These are phyloP conservation scores for Cantharis rufa DNA, from an alignment of 2,888 invertebrate genomes.

Conservation along the genomic window DNA sequence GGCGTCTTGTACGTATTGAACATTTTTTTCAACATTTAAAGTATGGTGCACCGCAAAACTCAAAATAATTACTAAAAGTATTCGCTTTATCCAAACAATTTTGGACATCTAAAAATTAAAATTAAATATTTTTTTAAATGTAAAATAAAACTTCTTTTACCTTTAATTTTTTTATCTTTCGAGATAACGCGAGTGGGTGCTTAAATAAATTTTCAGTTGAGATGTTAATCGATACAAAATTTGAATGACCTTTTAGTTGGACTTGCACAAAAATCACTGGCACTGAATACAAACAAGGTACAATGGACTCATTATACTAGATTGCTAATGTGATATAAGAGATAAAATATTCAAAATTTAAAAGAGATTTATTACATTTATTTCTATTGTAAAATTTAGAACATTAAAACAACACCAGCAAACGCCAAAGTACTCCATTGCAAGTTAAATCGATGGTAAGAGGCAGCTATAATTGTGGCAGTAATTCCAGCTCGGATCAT, in stretches of 20 bases:
- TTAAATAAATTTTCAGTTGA: not conserved
- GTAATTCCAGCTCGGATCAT: not conserved
- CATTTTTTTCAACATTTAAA: not conserved
- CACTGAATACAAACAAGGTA: not conserved
- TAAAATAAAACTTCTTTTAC: not conserved
- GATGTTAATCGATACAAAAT: not conserved
- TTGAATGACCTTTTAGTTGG: not conserved
- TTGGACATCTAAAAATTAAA: not conserved
- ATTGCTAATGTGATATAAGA: not conserved
- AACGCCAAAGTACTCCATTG: conserved; percentile 15
- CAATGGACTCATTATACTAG: too few relatives aligned
- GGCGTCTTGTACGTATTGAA: conserved; percentile 2
- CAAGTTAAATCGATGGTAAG: not conserved
- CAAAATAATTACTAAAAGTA: not conserved
- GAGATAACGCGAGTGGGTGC: not conserved
- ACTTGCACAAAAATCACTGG: not conserved
- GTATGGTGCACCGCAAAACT: not conserved
- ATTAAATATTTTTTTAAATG: not conserved
- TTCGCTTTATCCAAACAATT: not conserved
- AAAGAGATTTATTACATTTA: not conserved
- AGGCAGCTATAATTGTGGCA: not conserved
- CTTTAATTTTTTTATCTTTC: not conserved
- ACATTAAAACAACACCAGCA: conserved; percentile 8
- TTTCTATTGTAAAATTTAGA: not conserved
- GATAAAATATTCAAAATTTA: not conserved